Evolutionary conservation across 2,888 invertebrate genomes (phyloP), one percentile per base, ranked within the genome.

Genomic region (Dioctria linearis): DNA sequence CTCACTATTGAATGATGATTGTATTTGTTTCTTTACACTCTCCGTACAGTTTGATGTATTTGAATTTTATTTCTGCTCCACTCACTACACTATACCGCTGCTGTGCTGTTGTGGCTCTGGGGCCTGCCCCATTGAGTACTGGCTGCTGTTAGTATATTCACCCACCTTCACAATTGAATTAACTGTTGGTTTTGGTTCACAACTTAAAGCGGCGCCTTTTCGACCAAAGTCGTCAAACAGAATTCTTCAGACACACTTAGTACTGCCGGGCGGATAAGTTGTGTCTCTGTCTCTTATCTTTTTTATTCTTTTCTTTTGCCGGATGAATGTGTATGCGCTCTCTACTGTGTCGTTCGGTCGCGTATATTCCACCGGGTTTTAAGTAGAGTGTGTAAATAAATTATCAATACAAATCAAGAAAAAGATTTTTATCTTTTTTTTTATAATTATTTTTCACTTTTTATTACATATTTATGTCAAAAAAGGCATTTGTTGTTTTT

Each of bases 171-270:
- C 63, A 80, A 71, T 69, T 78, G 80, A 73, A 65, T 71, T 80
- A 42, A 69, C 54, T 80, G 81, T 80, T 76, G 69, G 78, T 66
- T 25, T 43, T 65, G 78, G 76, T 71, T 76, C 79, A 75, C 69
- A 69, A 69, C 37, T 51, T 49, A n/a, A 49, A 25, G 69, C 69
- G 51, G 69, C 69, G 37, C 39, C 37, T 69, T 51, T 49, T 13
- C 67, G 51, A 49, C 69, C 51, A 3, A 49, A 51, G 69, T 46
- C 25, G 25, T 25, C 69, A 69, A 69, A 49, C 69, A 49, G 51
- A 51, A 51, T 51, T 51, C 69, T 51, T 59, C 80, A 80, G 83
- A 80, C 69, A 80, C 83, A 57, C 82, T 82, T 73, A 65, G 81
- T 73, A 78, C 73, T 51, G 78, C 78, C 81, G 78, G 73, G 46